A percentile compares a stretch with the other conserved stretches of the same genome.
Conservation (phyloP, 1,140 invertebrate genomes). For the Aphis craccivora region DNA sequence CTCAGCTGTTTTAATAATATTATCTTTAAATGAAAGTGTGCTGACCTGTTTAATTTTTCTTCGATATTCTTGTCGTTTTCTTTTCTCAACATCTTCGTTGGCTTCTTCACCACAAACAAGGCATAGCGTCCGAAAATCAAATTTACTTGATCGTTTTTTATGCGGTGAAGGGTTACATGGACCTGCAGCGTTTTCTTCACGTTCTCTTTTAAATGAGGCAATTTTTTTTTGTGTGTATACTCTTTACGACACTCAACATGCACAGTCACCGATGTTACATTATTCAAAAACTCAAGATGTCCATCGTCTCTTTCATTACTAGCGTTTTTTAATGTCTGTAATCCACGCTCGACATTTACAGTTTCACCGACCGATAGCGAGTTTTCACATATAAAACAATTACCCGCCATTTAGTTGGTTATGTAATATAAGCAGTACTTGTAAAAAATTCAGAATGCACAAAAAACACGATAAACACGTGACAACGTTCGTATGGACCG, state of each 20-base stretch:
- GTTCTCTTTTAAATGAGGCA: neutral
- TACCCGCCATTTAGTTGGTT: slow-evolving; percentile 10
- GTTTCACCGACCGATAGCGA: slow-evolving; percentile 1
- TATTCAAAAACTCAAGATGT: neutral
- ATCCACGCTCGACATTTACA: slow-evolving; percentile 25
- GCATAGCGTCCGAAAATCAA: slow-evolving; percentile 24
- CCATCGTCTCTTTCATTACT: slow-evolving; percentile 27
- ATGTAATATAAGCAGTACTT: slow-evolving; percentile 25
- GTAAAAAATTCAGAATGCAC: slow-evolving; percentile 26
- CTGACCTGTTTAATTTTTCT: neutral
- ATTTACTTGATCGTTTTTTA: neutral
- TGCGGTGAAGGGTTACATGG: neutral
- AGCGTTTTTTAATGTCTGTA: slow-evolving; percentile 20
- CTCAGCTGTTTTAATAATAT: slow-evolving; percentile 6
- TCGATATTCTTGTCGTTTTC: neutral
- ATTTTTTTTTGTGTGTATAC: slow-evolving; percentile 15
- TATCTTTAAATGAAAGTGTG: slow-evolving; percentile 24
- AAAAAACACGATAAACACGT: slow-evolving; percentile 24
- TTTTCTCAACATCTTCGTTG: neutral
- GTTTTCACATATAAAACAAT: slow-evolving; percentile 32
- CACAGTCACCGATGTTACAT: neutral
- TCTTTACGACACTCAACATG: slow-evolving; percentile 4
- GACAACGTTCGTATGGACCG: slow-evolving; percentile 14
- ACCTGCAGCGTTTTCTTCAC: slow-evolving; percentile 9
- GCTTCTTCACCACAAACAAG: slow-evolving; percentile 14